Conservation (phyloP, 2,113 vertebrate species). For the Leucoraja erinaceus region DNA sequence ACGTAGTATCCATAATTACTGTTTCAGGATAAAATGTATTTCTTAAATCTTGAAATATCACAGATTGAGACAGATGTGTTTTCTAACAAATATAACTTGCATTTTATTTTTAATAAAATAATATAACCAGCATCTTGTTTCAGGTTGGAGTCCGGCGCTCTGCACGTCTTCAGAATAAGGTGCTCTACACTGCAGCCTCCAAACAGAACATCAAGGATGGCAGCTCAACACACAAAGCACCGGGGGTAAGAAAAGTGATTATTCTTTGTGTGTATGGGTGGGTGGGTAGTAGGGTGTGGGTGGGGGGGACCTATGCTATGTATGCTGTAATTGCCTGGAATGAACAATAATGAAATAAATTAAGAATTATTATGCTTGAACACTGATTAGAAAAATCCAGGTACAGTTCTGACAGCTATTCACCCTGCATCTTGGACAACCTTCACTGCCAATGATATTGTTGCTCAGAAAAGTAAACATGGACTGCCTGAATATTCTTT, state of each 20-base stretch:
- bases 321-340: too few relatives aligned
- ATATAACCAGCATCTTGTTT: neutral
- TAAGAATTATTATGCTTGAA: too few relatives aligned
- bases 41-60: neutral
- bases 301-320: too few relatives aligned
- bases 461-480: too few relatives aligned
- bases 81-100: neutral
- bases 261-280: too few relatives aligned
- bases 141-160: slow-evolving; percentile 20
- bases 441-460: too few relatives aligned
- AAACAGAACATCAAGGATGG: neutral
- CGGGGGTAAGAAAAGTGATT: neutral
- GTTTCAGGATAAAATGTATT: neutral
- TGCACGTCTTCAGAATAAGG: neutral
- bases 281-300: too few relatives aligned
- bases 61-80: neutral
- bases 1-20: neutral
- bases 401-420: too few relatives aligned
- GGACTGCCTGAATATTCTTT: too few relatives aligned
- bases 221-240: neutral
- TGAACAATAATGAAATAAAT: too few relatives aligned
- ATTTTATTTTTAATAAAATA: neutral
- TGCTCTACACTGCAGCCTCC: neutral
- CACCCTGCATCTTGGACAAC: too few relatives aligned
- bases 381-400: too few relatives aligned